These are phyloP conservation scores for Arrhamphus sclerolepis DNA, from an alignment of 2,797 vertebrate genomes.

Conservation along the genomic window DNA sequence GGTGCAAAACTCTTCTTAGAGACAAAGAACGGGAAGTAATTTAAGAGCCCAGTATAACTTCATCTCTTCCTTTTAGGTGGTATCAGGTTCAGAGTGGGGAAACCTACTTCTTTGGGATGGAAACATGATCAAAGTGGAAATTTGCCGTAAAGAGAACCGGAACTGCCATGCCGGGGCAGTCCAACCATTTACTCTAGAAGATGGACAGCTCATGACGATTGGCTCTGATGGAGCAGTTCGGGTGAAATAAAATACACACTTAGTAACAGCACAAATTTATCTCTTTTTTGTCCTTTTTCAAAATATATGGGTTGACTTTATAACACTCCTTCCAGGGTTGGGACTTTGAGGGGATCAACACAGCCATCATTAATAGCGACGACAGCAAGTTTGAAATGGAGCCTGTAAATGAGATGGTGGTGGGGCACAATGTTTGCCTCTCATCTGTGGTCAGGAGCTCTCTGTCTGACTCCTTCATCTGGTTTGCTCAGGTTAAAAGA, in stretches of 20 bases:
- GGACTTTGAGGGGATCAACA: slow-evolving; percentile 89
- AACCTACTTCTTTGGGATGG: slow-evolving; percentile 95
- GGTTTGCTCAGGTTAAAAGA: slow-evolving; percentile 91
- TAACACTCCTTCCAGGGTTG: slow-evolving; percentile 80
- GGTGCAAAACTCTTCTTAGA: no score
- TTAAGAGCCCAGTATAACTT: no score
- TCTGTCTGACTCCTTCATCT: slow-evolving; percentile 81
- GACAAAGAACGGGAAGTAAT: no score
- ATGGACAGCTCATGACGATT: slow-evolving; percentile 88
- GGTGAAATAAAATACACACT: slow-evolving; percentile 74
- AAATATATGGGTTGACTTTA: not conserved
- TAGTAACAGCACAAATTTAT: not conserved
- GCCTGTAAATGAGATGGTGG: slow-evolving; percentile 88
- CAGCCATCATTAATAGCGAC: slow-evolving; percentile 79
- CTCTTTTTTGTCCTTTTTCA: no score
- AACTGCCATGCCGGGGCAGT: slow-evolving; percentile 87
- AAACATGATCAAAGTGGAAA: slow-evolving; percentile 89
- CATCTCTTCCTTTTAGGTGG: slow-evolving; percentile 78
- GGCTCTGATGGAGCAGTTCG: slow-evolving; percentile 89
- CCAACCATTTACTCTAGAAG: slow-evolving; percentile 88
- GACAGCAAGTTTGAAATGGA: slow-evolving; percentile 85
- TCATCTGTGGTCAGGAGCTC: slow-evolving; percentile 86
- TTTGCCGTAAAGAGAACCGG: slow-evolving; percentile 78
- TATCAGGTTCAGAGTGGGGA: slow-evolving; percentile 93
- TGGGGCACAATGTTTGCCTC: slow-evolving; percentile 86